Evolutionary conservation across 2,797 vertebrate genomes (phyloP).

Genomic region (Knipowitschia caucasica): DNA sequence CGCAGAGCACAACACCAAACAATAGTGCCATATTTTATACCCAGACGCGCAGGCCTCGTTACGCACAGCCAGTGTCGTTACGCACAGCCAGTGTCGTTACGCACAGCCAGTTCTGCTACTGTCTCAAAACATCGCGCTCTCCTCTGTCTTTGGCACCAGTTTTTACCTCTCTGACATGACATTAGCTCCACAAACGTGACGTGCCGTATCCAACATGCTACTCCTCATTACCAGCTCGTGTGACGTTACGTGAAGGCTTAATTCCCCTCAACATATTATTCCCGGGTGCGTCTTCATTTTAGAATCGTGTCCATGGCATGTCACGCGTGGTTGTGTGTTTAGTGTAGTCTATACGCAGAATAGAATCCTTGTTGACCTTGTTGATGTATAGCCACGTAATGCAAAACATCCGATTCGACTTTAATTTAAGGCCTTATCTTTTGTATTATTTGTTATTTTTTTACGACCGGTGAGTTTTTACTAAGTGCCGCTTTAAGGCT

Average conservation of each 20-base stretch:
- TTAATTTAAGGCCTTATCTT: background rate
- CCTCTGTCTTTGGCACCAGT: constrained; percentile 3
- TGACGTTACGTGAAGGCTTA: constrained; percentile 65
- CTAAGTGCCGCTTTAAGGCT: constrained; percentile 51
- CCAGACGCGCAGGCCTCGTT: constrained; percentile 33
- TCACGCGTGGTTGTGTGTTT: constrained; percentile 76
- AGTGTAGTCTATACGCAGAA: constrained; percentile 74
- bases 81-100: constrained; percentile 18
- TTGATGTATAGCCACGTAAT: constrained; percentile 79
- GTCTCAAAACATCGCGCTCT: no score
- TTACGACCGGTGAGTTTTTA: constrained; percentile 52
- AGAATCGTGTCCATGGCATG: constrained; percentile 77
- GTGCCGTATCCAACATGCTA: constrained; percentile 41
- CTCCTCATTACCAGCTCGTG: constrained; percentile 45
- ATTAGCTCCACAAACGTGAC: constrained; percentile 30
- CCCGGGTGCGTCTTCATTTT: constrained; percentile 70
- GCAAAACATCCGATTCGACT: no score
- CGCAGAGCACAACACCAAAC: constrained; percentile 15
- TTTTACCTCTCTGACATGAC: constrained; percentile 33
- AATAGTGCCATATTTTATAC: constrained; percentile 35
- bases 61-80: constrained; percentile 9
- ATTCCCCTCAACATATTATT: constrained; percentile 55
- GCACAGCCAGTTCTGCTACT: constrained; percentile 9
- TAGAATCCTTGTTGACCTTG: constrained; percentile 77
- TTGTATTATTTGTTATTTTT: constrained; percentile 39